Base-by-base conservation (phyloP, 1,140 invertebrate species). In the Diachasma alloeum region DNA sequence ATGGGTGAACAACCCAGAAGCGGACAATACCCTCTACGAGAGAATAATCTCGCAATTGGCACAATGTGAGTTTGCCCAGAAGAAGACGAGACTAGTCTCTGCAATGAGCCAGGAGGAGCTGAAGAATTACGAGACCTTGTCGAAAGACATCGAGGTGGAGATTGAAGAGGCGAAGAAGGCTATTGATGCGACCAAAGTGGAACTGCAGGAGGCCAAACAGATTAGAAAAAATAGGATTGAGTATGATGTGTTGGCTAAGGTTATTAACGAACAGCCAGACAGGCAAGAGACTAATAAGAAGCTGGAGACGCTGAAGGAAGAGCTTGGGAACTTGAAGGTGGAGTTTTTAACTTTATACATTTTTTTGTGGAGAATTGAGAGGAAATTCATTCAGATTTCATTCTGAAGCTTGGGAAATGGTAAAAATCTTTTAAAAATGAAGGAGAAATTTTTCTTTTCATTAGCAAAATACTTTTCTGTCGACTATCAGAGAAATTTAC, bases 191-290 rank as follows among this genome's bases (percentile, higher is more conserved):
- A 95, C 94, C 22, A 96, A 96, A 89, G 83, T 88, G 6, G 93
- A 96, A 77, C 88, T 97, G 17, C 91, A 94, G 71, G 91, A 95
- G 81, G 96, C 96, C 0, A 97, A 96, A 86, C 93, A 93, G 81
- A 92, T 95, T 17, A 92, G 97, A 1, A 96, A 96, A 85, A 97
- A 98, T 87, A 92, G 95, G 81, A 94, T 96, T 90, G 97, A 98
- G 83, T 98, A 98, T 90, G 97, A 98, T 91, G 93, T 97, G 5
- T 81, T 98, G 26, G 97, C 97, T 0, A 95, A 96, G 88, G 92
- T 97, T 3, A 98, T 98, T 78, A 94, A 94, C 79, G 93, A 95
- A 82, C 95, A 98, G 83, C 97, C 97, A 0, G 96, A 97, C 84
- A 92, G 97, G 83, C 93, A 94, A 84, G 93, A 95, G 79, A 97